Base-by-base conservation (phyloP, 2,888 invertebrate species). In the Phymatocera aterrima region DNA sequence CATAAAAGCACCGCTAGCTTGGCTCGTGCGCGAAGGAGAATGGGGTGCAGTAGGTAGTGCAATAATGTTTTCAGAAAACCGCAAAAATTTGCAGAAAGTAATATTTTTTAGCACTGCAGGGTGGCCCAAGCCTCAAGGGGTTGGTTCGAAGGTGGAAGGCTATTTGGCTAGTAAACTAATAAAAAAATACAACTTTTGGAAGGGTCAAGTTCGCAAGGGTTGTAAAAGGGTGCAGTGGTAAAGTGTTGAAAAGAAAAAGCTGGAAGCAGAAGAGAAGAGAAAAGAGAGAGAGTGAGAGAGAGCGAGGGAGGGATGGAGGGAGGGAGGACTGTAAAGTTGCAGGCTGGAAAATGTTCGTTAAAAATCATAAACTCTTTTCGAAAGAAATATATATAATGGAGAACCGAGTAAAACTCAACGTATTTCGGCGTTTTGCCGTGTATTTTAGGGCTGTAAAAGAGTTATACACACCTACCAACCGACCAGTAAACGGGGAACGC, bases 131-230 rank as follows among this genome's bases (percentile, higher is more conserved):
- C 28, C 77, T 82, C 77, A 84, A 86, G 85, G 87, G 85, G 85
- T 86, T 87, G 83, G 78, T 68, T 80, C 80, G 81, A 78, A 79
- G 78, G 79, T 80, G 77, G 81, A 81, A 77, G 74, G 77, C 28
- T 6, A 64, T 31, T 21, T 1, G 61, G 64, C 83, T 80, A 81
- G 85, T 89, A 87, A 87, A 86, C 74, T 80, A 83, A 84, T 89
- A 90, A 90, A 89, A 86, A 88, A 84, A 79, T 60, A 68, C 79
- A 77, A 79, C 80, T 82, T n/a, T 72, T 80, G 78, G 85, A 89
- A 90, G 88, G 88, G 88, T 89, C 88, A 88, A 88, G 85, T 82
- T 81, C 79, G 86, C 85, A 84, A 86, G 86, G 84, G 84, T 88
- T 87, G 87, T 89, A 88, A 89, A 89, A 90, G 88, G 90, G 87